These are phyloP conservation scores for Calameuta pallipes DNA, from an alignment of 2,888 invertebrate species.

Conservation along the genomic window DNA sequence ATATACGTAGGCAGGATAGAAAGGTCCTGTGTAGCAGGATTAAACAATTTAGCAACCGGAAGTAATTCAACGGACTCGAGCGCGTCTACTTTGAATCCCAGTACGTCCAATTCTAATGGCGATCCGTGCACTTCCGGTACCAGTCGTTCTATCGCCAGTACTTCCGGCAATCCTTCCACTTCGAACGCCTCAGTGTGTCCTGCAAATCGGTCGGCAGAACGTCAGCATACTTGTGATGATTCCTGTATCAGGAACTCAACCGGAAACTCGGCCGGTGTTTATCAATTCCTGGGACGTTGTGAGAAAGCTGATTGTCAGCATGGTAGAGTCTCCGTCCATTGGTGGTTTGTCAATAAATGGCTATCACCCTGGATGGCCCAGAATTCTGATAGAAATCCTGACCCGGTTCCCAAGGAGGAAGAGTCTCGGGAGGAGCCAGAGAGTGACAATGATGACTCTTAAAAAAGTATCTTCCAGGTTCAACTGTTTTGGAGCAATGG, in stretches of 20 bases:
- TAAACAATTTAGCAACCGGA: conserved; percentile 31
- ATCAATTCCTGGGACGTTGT: conserved; percentile 52
- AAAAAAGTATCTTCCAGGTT: conserved; percentile 4
- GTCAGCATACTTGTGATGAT: conserved; percentile 65
- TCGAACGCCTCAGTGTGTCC: conserved; percentile 59
- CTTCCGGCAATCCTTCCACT: conserved; percentile 29
- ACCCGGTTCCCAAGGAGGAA: conserved; percentile 39
- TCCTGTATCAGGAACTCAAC: conserved; percentile 67
- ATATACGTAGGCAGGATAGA: conserved; percentile 56
- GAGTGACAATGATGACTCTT: conserved; percentile 54
- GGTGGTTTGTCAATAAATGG: conserved; percentile 77
- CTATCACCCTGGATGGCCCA: conserved; percentile 71
- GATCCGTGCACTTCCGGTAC: conserved; percentile 12
- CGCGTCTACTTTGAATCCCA: not conserved
- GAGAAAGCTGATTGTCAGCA: conserved; percentile 55
- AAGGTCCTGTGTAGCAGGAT: conserved; percentile 41
- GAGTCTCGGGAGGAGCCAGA: conserved; percentile 49
- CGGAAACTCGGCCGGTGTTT: conserved; percentile 48
- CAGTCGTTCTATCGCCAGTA: conserved; percentile 15
- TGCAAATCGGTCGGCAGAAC: conserved; percentile 68
- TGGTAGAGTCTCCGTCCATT: conserved; percentile 73
- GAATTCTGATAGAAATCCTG: conserved; percentile 43
- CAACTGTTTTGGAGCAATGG: not conserved
- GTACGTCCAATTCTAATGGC: conserved; percentile 8
- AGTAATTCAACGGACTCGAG: conserved; percentile 14